Base-by-base conservation (phyloP, 2,888 invertebrate genomes). In the Brachyopa scutellaris region DNA sequence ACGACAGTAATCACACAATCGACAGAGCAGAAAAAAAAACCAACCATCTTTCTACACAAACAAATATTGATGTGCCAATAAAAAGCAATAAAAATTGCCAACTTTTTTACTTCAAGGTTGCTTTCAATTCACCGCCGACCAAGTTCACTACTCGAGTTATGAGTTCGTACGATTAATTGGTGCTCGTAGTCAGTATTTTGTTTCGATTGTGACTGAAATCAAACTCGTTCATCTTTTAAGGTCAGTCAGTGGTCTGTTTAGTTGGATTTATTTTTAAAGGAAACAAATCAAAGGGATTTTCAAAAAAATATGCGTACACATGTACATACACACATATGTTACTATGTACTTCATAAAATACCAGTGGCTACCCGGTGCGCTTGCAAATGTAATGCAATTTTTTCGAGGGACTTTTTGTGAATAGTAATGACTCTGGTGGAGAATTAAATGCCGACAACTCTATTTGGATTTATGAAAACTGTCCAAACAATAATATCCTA, bases 41-140 rank as follows among this genome's bases (percentile, higher is more conserved):
- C 59, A 29, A 29, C 59, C 17, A 47, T 47, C 47, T n/a, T n/a
- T n/a, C n/a, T 47, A 11, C 13, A n/a, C 15, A 11, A 13, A 13
- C 51, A 33, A 19, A 47, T 19, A 47, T 33, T 61, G 45, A 47
- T 61, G 45, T 61, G 59, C 17, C 42, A 42, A 59, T 23, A 57
- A 40, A n/a, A 57, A 57, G n/a, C 21, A 17, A 55, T 42, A 42
- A 45, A 45, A 61, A 33, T 61, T 33, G 21, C 61, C 11, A 61
- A 47, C 33, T 47, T 45, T 45, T 40, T 7, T 33, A 15, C 21
- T 61, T 19, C 45, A 61, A 47, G 61, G 61, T 61, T 61, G 59
- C 42, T 42, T 29, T 59, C 29, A 59, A 29, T 29, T 42, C 9
- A 26, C 26, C 9, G 13, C 26, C 15, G 11, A 11, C 11, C 9